Percentiles rank a stretch among this genome's conserved stretches.
Evolutionary conservation across 2,797 vertebrate genomes (phyloP).

Genomic region (Babyrousa celebensis): DNA sequence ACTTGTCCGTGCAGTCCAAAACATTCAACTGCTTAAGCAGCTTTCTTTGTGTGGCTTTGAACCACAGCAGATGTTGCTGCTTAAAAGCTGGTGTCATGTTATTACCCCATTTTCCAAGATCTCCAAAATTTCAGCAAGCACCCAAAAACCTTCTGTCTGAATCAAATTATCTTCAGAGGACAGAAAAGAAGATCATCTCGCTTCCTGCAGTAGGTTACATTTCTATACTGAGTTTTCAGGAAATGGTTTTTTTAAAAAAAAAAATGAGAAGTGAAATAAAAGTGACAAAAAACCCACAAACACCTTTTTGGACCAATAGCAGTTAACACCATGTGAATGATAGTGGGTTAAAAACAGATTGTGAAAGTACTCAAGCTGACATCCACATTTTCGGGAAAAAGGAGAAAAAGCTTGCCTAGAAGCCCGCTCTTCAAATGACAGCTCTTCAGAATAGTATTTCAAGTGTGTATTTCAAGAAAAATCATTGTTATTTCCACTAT

Average conservation of each 20-base stretch:
- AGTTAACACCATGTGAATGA: conserved; percentile 85
- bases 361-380: conserved; percentile 82
- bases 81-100: conserved; percentile 85
- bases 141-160: conserved; percentile 72
- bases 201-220: conserved; percentile 86
- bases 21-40: conserved; percentile 79
- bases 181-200: conserved; percentile 74
- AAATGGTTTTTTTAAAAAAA: conserved; percentile 86
- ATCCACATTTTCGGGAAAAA: conserved; percentile 63
- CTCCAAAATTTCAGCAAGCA: conserved; percentile 72
- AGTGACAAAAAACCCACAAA: conserved; percentile 87
- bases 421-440: conserved; percentile 3
- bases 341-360: conserved; percentile 82
- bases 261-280: conserved; percentile 86
- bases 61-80: conserved; percentile 86
- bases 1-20: conserved; percentile 83
- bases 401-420: not conserved
- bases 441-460: conserved; percentile 46
- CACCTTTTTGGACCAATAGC: conserved; percentile 86
- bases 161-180: conserved; percentile 69
- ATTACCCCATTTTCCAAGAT: conserved; percentile 83
- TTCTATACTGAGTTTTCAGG: conserved; percentile 88
- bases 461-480: conserved; percentile 65
- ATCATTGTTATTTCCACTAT: conserved; percentile 65
- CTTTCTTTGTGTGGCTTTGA: conserved; percentile 80